Evolutionary conservation across 2,888 invertebrate species (phyloP).

Genomic region (Corbicula japonica): DNA sequence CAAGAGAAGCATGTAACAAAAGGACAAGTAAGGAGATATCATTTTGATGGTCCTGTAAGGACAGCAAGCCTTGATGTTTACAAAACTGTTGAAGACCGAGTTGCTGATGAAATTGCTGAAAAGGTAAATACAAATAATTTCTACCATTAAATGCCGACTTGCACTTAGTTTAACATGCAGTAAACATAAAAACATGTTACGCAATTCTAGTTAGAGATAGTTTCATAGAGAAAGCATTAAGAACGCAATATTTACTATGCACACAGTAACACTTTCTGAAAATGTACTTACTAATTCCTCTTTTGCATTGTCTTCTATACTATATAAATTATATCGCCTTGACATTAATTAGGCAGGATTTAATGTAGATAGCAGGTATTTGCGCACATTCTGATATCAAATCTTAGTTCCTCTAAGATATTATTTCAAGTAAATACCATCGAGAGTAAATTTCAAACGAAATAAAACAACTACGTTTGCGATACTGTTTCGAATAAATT

Average conservation of each 20-base stretch:
- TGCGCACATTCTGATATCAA: no score
- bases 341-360: neutral
- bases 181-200: neutral
- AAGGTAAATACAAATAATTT: no score
- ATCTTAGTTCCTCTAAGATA: neutral
- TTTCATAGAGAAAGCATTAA: no score
- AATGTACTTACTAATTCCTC: neutral
- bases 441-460: neutral
- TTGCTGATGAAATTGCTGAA: conserved; percentile 49
- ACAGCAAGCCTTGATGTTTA: conserved; percentile 17
- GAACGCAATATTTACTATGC: no score
- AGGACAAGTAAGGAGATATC: conserved; percentile 34
- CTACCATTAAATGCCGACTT: neutral
- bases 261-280: neutral
- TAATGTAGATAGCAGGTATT: neutral
- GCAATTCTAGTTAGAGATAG: no score
- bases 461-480: neutral
- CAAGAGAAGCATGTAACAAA: neutral
- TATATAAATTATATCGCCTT: neutral
- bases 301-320: neutral
- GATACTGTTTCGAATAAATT: neutral
- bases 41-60: conserved; percentile 8
- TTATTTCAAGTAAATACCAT: neutral
- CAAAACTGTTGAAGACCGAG: conserved; percentile 29
- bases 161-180: neutral